Base-by-base conservation (phyloP, 2,113 vertebrate species). In the Chaenogobius annularis region DNA sequence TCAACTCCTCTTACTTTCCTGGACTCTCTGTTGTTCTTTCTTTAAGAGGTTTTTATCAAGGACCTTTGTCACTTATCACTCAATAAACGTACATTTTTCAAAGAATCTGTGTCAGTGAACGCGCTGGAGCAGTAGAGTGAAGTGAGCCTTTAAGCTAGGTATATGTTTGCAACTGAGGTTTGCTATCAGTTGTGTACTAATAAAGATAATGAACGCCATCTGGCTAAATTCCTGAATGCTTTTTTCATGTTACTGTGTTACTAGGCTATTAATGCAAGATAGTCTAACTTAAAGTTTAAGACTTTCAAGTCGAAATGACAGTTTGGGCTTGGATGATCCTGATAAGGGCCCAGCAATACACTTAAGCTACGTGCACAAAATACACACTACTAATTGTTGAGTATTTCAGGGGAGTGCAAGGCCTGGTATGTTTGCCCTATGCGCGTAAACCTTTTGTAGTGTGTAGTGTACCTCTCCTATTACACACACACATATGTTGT, bases 401-500 rank as follows among this genome's bases (percentile, higher is more conserved):
- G 68, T 64, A 70, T 74, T 50, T 82, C 44, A 70, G 40, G 31
- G 19, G 73, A 72, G 70, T 54, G 70, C 81, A 75, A 78, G 76
- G 73, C 70, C 78, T 5, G 11, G 59, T 65, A 55, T 79, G 78
- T 83, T 81, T 86, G 74, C 84, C 72, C 67, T 74, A 72, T 74
- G 77, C 69, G 84, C 80, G 62, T 73, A 77, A 81, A 83, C 62
- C 78, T 87, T 90, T 90, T 84, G 87, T 84, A 83, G 85, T 79
- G 74, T 73, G 84, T 61, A 71, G 70, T 64, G 54, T 56, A 73
- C 76, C 84, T 89, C 90, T 91, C 83, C 58, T 83, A 78, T 89
- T 89, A 85, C 89, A 89, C 82, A 91, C 88, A 88, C 89, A 88
- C 88, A 87, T 61, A 61, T 87, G 87, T 89, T 90, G 85, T 93